These are phyloP conservation scores for Akabosia matsudoensis DNA, from an alignment of 1,140 invertebrate species.

Conservation along the genomic window DNA sequence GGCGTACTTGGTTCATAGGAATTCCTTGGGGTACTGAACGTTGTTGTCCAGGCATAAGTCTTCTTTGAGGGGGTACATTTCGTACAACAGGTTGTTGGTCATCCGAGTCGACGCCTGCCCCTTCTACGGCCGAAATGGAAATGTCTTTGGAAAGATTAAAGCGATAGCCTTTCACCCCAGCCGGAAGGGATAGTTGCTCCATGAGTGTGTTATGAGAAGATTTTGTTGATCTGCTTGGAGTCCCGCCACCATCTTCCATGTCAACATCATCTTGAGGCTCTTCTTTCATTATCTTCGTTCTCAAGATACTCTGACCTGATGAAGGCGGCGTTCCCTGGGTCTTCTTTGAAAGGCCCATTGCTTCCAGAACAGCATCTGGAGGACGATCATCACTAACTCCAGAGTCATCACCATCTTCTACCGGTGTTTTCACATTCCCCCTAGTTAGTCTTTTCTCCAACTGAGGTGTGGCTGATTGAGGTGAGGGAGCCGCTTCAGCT, in stretches of 20 bases:
- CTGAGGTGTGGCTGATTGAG: background rate
- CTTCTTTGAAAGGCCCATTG: conserved; percentile 10
- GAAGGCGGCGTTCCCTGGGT: background rate
- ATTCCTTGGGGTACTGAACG: conserved; percentile 32
- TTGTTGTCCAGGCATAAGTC: background rate
- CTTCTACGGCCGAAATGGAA: conserved; percentile 44
- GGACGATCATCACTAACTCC: background rate
- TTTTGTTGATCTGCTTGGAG: background rate
- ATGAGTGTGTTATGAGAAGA: conserved; percentile 23
- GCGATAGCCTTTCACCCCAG: conserved; percentile 40
- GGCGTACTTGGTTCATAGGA: background rate
- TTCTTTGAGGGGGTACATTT: background rate
- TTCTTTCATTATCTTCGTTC: conserved; percentile 24
- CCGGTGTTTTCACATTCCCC: background rate
- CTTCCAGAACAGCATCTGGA: background rate
- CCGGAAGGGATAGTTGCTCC: conserved; percentile 38
- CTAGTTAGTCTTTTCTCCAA: background rate
- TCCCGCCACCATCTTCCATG: background rate
- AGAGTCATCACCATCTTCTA: background rate
- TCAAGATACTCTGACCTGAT: conserved; percentile 28
- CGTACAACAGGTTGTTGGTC: background rate
- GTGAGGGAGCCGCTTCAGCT: background rate
- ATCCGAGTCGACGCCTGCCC: background rate
- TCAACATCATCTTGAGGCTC: conserved; percentile 2
- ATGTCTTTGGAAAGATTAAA: conserved; percentile 46